Percentiles rank a stretch among this genome's conserved stretches.
These are phyloP conservation scores for Asarcornis scutulata DNA, from an alignment of 2,113 vertebrate genomes.

Conservation along the genomic window DNA sequence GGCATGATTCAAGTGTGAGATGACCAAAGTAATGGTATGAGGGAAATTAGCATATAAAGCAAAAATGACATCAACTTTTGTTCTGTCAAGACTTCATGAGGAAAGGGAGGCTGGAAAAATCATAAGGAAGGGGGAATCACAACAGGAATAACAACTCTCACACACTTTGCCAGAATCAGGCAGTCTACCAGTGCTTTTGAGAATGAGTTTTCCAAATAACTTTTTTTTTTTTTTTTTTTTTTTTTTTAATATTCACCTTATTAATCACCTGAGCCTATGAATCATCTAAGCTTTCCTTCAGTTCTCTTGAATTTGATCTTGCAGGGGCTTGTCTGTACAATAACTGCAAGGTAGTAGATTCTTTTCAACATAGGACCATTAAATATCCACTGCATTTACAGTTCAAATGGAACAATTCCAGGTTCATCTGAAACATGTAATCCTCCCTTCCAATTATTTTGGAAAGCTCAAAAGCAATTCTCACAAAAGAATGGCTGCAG, in stretches of 20 bases:
- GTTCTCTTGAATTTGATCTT: neutral
- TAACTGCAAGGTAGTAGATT: neutral
- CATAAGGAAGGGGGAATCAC: neutral
- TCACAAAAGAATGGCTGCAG: accelerated
- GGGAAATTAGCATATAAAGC: neutral
- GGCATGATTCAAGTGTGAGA: neutral
- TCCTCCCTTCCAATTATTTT: constrained; percentile 10
- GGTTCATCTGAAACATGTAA: neutral
- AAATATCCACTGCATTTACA: neutral
- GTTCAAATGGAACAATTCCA: constrained; percentile 24
- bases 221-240: neutral
- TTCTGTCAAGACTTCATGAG: neutral
- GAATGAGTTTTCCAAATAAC: neutral
- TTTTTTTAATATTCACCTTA: neutral
- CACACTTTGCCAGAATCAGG: neutral
- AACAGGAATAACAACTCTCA: neutral
- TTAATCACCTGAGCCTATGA: neutral
- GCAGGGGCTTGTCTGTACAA: neutral
- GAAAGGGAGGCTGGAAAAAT: neutral
- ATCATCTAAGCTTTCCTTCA: neutral
- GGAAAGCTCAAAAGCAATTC: neutral
- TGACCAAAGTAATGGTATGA: neutral
- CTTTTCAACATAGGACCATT: neutral
- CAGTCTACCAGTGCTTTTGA: neutral
- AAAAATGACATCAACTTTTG: neutral